Base-by-base conservation (phyloP, 2,888 invertebrate genomes). In the Heliconius sara region DNA sequence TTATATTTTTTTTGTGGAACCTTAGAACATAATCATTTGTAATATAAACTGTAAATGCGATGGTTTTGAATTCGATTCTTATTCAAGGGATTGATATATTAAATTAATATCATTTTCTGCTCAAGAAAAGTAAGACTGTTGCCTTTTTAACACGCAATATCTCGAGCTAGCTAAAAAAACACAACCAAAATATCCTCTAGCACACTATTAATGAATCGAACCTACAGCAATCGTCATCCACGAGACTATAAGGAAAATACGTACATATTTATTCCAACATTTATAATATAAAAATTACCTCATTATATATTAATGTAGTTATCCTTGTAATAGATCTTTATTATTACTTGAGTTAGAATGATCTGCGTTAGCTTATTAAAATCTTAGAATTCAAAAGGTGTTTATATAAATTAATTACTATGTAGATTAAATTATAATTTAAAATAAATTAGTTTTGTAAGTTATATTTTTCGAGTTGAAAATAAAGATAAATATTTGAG, bases 201-300 rank as follows among this genome's bases (percentile, higher is more conserved):
- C 16, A 3, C 6, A 13, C 4, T 6, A 5, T 68, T n/a, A 6
- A 43, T 12, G 1, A n/a, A 43, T n/a, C n/a, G 13, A 68, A 68
- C 13, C 39, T 43, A n/a, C 5, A 43, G 12, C 10, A 10, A 39
- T 67, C 34, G 68, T 25, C 16, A 25, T 25, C 43, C 16, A 70
- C 25, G 25, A 70, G 3, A 19, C 13, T 16, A 43, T 13, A 34
- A 68, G 68, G 25, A 43, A 70, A 43, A 43, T 78, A 57, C 65
- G 13, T 7, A 70, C 10, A 43, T 70, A 75, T 39, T 43, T 77
- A 76, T 71, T 76, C 78, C 72, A 80, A 60, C 76, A 57, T n/a
- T 19, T 73, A 43, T 52, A 30, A 22, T 52, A 73, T 60, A 34
- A 73, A 73, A 70, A 73, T n/a, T 73, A 34, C 10, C 60, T 73